Evolutionary conservation across 2,113 vertebrate species (phyloP).

Genomic region (Sakesphorus luctuosus): DNA sequence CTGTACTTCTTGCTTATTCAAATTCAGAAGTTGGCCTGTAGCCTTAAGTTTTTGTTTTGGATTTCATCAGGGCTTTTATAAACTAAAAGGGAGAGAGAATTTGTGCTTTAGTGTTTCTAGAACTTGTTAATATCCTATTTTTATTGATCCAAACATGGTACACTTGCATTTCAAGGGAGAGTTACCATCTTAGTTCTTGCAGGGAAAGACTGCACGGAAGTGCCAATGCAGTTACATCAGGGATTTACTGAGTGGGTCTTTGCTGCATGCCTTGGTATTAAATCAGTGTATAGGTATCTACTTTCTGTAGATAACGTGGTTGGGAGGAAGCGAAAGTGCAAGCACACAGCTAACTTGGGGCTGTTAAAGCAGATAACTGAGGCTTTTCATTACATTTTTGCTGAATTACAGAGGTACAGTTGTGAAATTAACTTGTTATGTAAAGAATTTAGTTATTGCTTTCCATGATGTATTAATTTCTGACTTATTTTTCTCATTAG

Average conservation of each 20-base stretch:
- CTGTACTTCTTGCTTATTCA: not conserved
- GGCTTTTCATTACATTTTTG: not conserved
- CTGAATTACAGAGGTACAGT: not conserved
- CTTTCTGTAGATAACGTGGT: not conserved
- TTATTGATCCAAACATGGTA: not conserved
- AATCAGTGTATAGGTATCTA: not conserved
- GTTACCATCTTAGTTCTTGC: not conserved
- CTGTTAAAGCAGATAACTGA: not conserved
- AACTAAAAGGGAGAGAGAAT: not conserved
- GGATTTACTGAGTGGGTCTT: not conserved
- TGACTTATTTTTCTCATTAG: not conserved
- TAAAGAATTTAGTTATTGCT: not conserved
- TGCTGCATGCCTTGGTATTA: not conserved
- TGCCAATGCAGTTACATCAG: not conserved
- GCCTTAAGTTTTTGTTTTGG: not conserved
- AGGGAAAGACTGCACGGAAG: not conserved
- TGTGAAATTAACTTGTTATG: not conserved
- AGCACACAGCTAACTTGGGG: not conserved
- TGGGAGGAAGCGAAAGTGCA: not conserved
- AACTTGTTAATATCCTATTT: not conserved
- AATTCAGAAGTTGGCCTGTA: not conserved
- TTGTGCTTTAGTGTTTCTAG: not conserved
- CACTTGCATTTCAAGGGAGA: not conserved
- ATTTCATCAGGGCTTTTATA: not conserved
- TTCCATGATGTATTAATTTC: not conserved